Evolutionary conservation across 1,140 invertebrate species (phyloP).

Genomic region (Sarcophaga peregrina): DNA sequence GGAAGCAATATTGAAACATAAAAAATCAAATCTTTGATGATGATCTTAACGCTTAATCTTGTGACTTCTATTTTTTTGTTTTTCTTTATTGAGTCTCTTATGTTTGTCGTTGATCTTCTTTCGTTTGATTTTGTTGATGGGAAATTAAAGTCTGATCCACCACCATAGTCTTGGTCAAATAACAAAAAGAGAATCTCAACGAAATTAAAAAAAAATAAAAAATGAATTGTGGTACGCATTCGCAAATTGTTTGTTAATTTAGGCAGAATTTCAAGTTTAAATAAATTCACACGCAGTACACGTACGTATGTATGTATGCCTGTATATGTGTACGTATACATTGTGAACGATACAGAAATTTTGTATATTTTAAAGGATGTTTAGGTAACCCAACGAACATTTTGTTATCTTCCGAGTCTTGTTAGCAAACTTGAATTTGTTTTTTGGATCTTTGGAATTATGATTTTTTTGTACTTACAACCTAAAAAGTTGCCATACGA

Average conservation of each 20-base stretch:
- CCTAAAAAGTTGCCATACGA: too few species aligned
- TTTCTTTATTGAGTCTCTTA: too few species aligned
- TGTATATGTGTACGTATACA: too few species aligned
- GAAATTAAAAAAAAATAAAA: background rate
- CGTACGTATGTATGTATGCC: too few species aligned
- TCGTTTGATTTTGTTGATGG: background rate
- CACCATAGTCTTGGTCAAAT: background rate
- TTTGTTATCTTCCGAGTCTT: too few species aligned
- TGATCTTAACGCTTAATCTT: conserved; percentile 27
- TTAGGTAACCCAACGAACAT: too few species aligned
- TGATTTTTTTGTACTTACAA: too few species aligned
- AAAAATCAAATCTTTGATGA: conserved; percentile 17
- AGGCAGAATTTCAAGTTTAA: conserved; percentile 3
- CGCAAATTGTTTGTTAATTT: background rate
- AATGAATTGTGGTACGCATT: background rate
- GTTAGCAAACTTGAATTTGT: too few species aligned
- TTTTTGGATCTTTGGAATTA: too few species aligned
- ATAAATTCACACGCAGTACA: background rate
- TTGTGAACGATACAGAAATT: too few species aligned
- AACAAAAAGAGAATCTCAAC: background rate
- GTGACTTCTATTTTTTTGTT: background rate
- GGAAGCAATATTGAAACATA: background rate
- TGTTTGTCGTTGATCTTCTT: background rate
- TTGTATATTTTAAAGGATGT: too few species aligned
- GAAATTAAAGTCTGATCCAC: background rate